Conservation (phyloP, 2,113 vertebrate genomes). For the Brachyhypopomus gauderio region DNA sequence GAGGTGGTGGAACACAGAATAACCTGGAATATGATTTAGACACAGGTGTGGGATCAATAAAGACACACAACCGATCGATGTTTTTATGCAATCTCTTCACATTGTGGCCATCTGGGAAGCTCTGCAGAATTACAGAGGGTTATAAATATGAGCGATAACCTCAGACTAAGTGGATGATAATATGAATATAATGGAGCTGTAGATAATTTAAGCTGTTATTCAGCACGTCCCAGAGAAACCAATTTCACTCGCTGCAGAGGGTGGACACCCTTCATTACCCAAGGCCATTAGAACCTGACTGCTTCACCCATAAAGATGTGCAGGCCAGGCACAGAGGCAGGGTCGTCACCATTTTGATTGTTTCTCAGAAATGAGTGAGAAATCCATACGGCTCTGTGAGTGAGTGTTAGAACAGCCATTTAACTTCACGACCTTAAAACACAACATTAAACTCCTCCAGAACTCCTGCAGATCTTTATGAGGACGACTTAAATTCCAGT, state of each 20-base stretch:
- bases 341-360: slow-evolving; percentile 28
- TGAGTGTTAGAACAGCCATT: neutral
- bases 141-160: slow-evolving; percentile 15
- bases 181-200: slow-evolving; percentile 29
- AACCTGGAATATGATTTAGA: neutral
- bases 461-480: neutral
- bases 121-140: slow-evolving; percentile 7
- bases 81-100: slow-evolving; percentile 11
- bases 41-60: slow-evolving; percentile 2
- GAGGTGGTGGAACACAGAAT: neutral
- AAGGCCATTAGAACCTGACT: slow-evolving; percentile 38
- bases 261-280: slow-evolving; percentile 33
- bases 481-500: neutral
- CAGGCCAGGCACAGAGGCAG: neutral
- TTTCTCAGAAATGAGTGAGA: slow-evolving; percentile 15
- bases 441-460: no score
- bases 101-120: slow-evolving; percentile 12
- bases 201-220: slow-evolving; percentile 34
- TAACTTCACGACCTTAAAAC: neutral
- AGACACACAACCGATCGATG: neutral
- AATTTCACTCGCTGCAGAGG: slow-evolving; percentile 24
- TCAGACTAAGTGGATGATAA: slow-evolving; percentile 29
- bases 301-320: slow-evolving; percentile 2
- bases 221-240: neutral
- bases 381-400: neutral